Base-by-base conservation (phyloP, 2,113 vertebrate genomes). In the Melanerpes formicivorus region DNA sequence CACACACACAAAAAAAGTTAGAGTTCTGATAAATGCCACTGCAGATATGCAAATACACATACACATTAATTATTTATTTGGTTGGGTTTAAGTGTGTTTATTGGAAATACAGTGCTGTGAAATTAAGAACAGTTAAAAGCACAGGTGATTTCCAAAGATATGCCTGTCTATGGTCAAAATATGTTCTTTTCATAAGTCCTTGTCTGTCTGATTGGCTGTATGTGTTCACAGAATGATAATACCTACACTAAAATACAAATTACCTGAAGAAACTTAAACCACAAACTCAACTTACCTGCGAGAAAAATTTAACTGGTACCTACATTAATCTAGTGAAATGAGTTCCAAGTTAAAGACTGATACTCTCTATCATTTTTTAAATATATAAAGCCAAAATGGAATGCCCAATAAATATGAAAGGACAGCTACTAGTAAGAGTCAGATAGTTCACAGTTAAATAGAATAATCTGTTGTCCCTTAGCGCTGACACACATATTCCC, bases 371-470 rank as follows among this genome's bases (percentile, higher is more conserved):
- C 80, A 80, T 91, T 79, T 87, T 65, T 84, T 86, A 93, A 92
- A 90, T 30, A 70, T 29, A 90, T 92, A 93, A 88, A 87, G 78
- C 44, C 90, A 94, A 95, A 95, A 93, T 93, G 70, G 83, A 95
- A 79, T 76, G 71, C 55, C 71, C 29, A 88, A 92, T 96, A 92
- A 95, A 91, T 95, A 94, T 87, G 92, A 62, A 55, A 92, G 44
- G 55, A 50, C 64, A 92, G 70, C 17, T 70, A 94, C 77, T 94
- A 81, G 88, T 56, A 90, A 52, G 86, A 96, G 96, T 90, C 86
- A 96, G 55, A 92, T 84, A 93, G 92, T 95, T 87, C 95, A 88
- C 80, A 84, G 88, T 93, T 76, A 95, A 90, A 76, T 63, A 50
- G 63, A 86, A 94, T 90, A 90, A 95, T 92, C 84, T 75, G 48